phyloP scores from a whole-genome alignment of 2,888 invertebrate genomes.

The Eupithecia abbreviata region DNA sequence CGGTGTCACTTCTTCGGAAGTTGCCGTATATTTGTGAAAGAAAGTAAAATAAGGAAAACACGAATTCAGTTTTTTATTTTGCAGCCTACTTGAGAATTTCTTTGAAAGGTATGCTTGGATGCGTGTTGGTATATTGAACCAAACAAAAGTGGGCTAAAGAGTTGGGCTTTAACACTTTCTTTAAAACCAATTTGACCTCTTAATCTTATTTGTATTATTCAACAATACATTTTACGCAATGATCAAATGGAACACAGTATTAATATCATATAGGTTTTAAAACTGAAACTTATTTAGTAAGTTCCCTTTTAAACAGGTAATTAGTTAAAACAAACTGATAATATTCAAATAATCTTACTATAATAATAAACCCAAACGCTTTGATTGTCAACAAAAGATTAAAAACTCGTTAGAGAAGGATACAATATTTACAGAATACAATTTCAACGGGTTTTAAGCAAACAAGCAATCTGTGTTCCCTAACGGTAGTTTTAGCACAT shows the following conservation, averaged over 20 bases:
- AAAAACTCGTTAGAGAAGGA: background rate
- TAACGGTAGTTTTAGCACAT: slow-evolving; percentile 59
- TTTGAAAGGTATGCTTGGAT: background rate
- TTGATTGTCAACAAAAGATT: slow-evolving; percentile 9
- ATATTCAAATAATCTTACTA: background rate
- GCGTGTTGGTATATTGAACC: background rate
- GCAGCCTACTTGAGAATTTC: slow-evolving; percentile 19
- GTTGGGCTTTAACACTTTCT: background rate
- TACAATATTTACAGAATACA: slow-evolving; percentile 25
- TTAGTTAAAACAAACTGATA: background rate
- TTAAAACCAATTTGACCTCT: background rate
- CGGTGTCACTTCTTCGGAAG: slow-evolving; percentile 42
- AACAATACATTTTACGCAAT: background rate
- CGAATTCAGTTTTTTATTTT: slow-evolving; percentile 12
- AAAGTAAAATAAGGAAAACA: slow-evolving; percentile 41
- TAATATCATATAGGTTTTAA: background rate
- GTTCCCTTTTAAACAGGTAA: background rate
- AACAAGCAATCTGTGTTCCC: slow-evolving; percentile 49
- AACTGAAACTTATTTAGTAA: background rate
- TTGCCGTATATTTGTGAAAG: slow-evolving; percentile 26
- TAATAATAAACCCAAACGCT: background rate
- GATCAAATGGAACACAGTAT: background rate
- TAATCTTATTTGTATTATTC: background rate
- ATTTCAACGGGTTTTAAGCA: slow-evolving; percentile 47
- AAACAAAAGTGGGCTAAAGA: slow-evolving; percentile 1